Base-by-base conservation (phyloP, 2,888 invertebrate species). In the Polietes domitor region DNA sequence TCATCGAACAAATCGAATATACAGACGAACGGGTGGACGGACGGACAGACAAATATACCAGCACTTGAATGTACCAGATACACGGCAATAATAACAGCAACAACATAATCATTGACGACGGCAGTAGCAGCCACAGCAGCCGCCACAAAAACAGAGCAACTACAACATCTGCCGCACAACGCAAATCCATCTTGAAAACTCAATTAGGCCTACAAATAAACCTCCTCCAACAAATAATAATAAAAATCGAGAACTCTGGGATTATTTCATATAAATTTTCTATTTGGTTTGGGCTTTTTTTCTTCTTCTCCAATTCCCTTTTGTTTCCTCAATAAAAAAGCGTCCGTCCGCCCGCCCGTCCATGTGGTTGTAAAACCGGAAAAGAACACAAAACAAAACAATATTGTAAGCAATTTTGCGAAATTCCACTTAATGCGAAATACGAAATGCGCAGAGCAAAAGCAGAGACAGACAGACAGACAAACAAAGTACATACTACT, bases 201-300 rank as follows among this genome's bases (percentile, higher is more conserved):
- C 85, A 85, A 85, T 85, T 82, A 85, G 85, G 85, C 85, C 85
- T 82, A 81, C 43, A 71, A 82, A 80, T 77, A 61, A 55, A 72
- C 50, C 50, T 53, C 32, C 53, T 53, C 24, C 71, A 28, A 28
- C 53, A 12, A 61, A 47, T 47, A 61, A 75, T 43, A 24, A 77
- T 53, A 41, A 65, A 41, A 77, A 76, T 65, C 43, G 43, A 55
- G 10, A 55, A 68, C 50, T 12, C 28, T 15, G 12, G 32, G 58
- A 73, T 58, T 58, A 55, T 68, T 68, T 68, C 68, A 68, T 68
- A 65, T 65, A 43, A 21, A 61, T 61, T 61, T 61, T 61, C 24
- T 58, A 19, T 68, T 68, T 68, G 43, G 43, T 41, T 68, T 24
- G 12, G 21, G 68, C 68, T 68, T 68, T 28, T 15, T 21, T 24